phyloP scores from a whole-genome alignment of 1,140 invertebrate genomes.

The Eriocheir sinensis region DNA sequence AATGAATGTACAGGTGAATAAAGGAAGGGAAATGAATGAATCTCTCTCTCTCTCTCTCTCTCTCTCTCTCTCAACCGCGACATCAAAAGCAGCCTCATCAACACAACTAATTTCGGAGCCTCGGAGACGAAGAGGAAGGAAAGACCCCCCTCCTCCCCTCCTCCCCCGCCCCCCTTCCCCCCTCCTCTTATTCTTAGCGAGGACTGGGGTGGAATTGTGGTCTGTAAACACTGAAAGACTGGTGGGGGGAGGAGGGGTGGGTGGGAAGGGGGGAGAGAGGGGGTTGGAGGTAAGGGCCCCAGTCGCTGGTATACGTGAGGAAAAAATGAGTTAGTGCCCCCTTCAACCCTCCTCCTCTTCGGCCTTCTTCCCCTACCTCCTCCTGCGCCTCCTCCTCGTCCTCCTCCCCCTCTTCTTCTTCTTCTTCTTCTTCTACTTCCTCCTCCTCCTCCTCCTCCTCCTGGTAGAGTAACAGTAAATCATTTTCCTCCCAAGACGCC shows the following conservation, averaged over 20 bases:
- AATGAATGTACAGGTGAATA: too few species aligned
- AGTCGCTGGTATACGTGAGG: too few species aligned
- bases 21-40: too few species aligned
- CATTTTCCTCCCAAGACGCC: background rate
- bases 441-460: background rate
- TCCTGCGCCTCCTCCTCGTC: background rate
- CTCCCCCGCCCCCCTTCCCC: too few species aligned
- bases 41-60: slow-evolving; percentile 22
- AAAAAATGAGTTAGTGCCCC: background rate
- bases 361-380: too few species aligned
- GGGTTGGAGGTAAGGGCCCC: background rate
- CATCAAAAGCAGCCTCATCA: slow-evolving; percentile 5
- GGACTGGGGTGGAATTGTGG: background rate
- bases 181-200: background rate
- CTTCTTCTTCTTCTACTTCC: background rate
- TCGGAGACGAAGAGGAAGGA: too few species aligned
- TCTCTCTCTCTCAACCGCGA: background rate
- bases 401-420: background rate
- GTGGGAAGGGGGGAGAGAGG: background rate
- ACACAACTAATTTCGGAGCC: background rate
- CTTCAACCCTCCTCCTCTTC: too few species aligned
- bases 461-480: background rate
- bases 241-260: background rate
- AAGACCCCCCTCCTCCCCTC: too few species aligned
- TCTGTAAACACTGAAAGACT: background rate